Evolutionary conservation across 2,113 vertebrate species (phyloP), one percentile per base, ranked within the genome.

Genomic region (Sebastes schlegelii): DNA sequence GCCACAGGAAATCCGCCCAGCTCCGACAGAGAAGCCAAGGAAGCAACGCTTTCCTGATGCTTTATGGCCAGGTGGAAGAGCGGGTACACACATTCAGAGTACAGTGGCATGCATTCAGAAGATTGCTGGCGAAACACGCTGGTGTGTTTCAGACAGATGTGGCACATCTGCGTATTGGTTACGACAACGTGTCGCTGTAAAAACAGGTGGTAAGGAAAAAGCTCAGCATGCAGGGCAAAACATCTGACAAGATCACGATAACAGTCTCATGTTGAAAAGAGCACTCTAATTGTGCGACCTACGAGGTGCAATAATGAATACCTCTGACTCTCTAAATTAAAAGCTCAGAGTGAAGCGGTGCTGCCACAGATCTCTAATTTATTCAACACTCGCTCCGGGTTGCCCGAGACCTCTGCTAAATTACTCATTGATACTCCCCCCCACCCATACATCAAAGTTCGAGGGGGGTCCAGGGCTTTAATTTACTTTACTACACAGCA

Each of bases 1-100:
- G 85, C 52, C 57, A 79, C 81, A 95, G 95, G 92, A 95, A 91
- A 92, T 95, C 93, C 71, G 14, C 80, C 70, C 14, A 62, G 76
- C 77, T 87, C 81, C 86, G 83, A 87, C 69, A 75, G 67, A 86
- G 74, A 68, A 78, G 74, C 86, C 69, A 67, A 82, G 91, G 93
- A 95, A 94, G 86, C 73, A 4, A 57, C 83, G 46, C 79, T 70
- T 92, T 93, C 94, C 91, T 90, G 87, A 81, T 64, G 62, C 72
- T 67, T 74, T 60, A 77, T 17, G 83, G 73, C 82, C 89, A 93
- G 91, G 91, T 93, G 82, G 91, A 79, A 46, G 77, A 63, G 72
- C 23, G 77, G 63, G 76, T 49, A 40, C 52, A 26, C 55, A 62
- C 4, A 68, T 7, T 13, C 46, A 34, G 34, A 34, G 48, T 49